A percentile compares a stretch with the other conserved stretches of the same genome.
Conservation (phyloP, 2,113 vertebrate species). For the Dascyllus trimaculatus region DNA sequence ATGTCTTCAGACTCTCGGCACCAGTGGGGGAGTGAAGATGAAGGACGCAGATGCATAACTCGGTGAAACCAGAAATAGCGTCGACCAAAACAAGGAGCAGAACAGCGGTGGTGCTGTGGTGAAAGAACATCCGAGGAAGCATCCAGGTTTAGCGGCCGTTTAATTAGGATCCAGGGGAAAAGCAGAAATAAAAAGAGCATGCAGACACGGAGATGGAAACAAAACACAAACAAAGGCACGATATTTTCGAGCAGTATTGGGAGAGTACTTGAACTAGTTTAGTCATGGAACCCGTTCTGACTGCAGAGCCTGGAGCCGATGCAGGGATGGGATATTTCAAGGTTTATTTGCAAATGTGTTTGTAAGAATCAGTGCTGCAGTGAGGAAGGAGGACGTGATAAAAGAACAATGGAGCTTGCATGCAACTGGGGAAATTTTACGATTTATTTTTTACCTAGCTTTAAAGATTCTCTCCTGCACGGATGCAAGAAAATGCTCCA, state of each 20-base stretch:
- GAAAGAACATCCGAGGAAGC: not conserved
- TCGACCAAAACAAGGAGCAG: not conserved
- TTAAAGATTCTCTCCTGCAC: not conserved
- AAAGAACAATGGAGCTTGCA: not conserved
- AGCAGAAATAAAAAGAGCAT: not conserved
- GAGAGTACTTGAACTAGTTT: not conserved
- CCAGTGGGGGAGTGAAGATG: not conserved
- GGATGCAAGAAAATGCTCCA: not conserved
- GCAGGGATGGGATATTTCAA: not conserved
- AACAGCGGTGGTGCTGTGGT: fast-evolving
- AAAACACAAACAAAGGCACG: not conserved
- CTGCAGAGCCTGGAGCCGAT: constrained; percentile 18
- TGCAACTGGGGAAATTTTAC: not conserved
- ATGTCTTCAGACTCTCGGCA: constrained; percentile 5
- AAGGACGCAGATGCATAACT: constrained; percentile 6
- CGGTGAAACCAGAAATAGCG: constrained; percentile 33
- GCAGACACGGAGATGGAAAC: not conserved
- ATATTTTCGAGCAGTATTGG: not conserved
- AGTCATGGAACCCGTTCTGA: not conserved
- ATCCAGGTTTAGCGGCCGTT: not conserved
- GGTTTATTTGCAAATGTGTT: not conserved
- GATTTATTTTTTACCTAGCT: not conserved
- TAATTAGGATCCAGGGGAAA: not conserved
- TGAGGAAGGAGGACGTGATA: not conserved
- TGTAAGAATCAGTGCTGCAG: not conserved